phyloP scores from a whole-genome alignment of 2,888 invertebrate species.

The Cheilosia pagana region DNA sequence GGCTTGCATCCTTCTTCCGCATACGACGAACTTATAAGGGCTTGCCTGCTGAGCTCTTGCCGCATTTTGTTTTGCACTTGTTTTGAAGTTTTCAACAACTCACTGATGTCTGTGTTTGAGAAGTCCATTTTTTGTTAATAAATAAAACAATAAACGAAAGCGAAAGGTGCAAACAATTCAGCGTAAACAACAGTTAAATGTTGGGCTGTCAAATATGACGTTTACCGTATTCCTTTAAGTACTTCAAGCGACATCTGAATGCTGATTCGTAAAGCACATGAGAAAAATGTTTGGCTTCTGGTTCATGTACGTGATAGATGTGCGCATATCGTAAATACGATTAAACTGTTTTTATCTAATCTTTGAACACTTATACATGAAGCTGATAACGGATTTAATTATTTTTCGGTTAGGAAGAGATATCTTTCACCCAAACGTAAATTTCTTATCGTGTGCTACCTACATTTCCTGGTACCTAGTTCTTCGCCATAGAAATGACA shows the following conservation, averaged over 20 bases:
- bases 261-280: neutral
- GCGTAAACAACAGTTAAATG: too few species aligned
- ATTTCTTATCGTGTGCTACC: too few species aligned
- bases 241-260: neutral
- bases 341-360: neutral
- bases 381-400: neutral
- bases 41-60: constrained; percentile 14
- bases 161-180: neutral
- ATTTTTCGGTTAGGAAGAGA: neutral
- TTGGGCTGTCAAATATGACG: too few species aligned
- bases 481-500: too few species aligned
- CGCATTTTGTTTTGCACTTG: constrained; percentile 53
- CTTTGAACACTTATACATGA: neutral
- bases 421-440: too few species aligned
- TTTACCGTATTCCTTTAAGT: neutral
- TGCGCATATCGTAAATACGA: neutral
- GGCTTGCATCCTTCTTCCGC: neutral
- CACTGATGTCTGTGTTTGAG: constrained; percentile 10
- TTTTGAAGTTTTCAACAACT: constrained; percentile 46
- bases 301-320: neutral
- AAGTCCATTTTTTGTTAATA: constrained; percentile 23
- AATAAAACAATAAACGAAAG: neutral
- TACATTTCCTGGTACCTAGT: too few species aligned
- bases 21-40: neutral
- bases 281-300: neutral